Evolutionary conservation across 2,113 vertebrate genomes (phyloP).

Genomic region (Stigmatopora argus): DNA sequence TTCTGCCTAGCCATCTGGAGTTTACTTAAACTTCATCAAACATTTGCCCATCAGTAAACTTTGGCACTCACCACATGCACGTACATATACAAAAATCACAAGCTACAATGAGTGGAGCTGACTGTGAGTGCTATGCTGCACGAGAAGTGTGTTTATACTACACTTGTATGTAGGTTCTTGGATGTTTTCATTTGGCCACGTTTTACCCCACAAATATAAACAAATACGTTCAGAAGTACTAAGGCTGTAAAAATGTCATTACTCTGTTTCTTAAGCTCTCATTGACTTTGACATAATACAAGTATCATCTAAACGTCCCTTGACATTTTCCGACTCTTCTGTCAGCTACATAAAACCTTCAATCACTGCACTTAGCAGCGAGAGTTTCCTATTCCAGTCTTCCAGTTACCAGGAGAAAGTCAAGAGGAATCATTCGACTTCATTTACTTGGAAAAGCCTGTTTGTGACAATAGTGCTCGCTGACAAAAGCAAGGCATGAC

Average conservation of each 20-base stretch:
- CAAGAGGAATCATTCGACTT: constrained; percentile 42
- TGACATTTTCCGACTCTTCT: constrained; percentile 56
- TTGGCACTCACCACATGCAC: constrained; percentile 59
- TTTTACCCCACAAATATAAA: constrained; percentile 36
- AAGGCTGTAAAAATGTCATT: constrained; percentile 60
- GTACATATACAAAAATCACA: constrained; percentile 50
- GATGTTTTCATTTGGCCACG: constrained; percentile 30
- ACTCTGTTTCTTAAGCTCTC: constrained; percentile 54
- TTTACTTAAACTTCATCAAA: constrained; percentile 77
- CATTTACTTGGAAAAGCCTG: constrained; percentile 51
- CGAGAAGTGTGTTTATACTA: constrained; percentile 26
- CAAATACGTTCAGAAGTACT: constrained; percentile 52
- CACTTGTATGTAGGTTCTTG: constrained; percentile 12
- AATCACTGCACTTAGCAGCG: constrained; percentile 43
- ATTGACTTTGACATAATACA: constrained; percentile 64
- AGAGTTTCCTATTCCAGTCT: constrained; percentile 52
- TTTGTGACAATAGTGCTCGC: constrained; percentile 55
- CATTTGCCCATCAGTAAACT: constrained; percentile 63
- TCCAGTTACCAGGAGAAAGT: constrained; percentile 38
- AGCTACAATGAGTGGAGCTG: constrained; percentile 29
- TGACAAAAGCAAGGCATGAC: constrained; percentile 50
- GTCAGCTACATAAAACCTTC: constrained; percentile 58
- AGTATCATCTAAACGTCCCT: constrained; percentile 58
- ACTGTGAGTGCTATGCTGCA: constrained; percentile 32
- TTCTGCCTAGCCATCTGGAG: constrained; percentile 72